Evolutionary conservation across 2,888 invertebrate species (phyloP).

Genomic region (Polydrusus tereticollis): DNA sequence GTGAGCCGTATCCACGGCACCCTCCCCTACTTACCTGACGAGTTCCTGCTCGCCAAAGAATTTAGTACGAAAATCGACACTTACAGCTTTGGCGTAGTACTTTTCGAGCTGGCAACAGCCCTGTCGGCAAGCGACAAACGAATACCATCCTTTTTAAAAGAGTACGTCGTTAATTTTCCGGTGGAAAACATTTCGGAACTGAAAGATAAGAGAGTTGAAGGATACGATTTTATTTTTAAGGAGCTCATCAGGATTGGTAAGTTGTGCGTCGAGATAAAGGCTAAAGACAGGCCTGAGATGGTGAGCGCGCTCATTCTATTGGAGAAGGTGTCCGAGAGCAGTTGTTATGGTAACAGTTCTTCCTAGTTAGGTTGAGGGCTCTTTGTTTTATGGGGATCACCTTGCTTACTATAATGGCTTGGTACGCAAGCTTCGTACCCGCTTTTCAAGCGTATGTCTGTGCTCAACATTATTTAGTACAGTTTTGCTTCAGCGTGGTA

Average conservation of each 20-base stretch:
- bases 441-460: too few species aligned
- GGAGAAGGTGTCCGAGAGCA: constrained; percentile 50
- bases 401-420: too few species aligned
- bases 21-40: constrained; percentile 91
- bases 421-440: too few species aligned
- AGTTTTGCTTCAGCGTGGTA: too few species aligned
- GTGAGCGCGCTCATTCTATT: constrained; percentile 70
- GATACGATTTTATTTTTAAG: constrained; percentile 70
- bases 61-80: constrained; percentile 94
- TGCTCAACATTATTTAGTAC: too few species aligned
- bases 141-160: constrained; percentile 71
- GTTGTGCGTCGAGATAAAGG: constrained; percentile 74
- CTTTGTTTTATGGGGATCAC: too few species aligned
- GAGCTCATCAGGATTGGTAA: constrained; percentile 77
- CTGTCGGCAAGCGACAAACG: constrained; percentile 73
- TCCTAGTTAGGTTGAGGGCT: background rate
- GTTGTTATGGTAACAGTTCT: background rate
- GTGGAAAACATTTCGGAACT: constrained; percentile 63
- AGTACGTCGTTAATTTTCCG: constrained; percentile 70
- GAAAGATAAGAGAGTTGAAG: constrained; percentile 68
- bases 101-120: constrained; percentile 85
- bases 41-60: constrained; percentile 82
- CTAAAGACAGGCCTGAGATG: constrained; percentile 84
- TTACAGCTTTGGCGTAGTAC: constrained; percentile 92
- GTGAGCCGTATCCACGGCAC: constrained; percentile 91